Evolutionary conservation across 1,140 invertebrate species (phyloP), one percentile per base, ranked within the genome.

Genomic region (Idris sp.): DNA sequence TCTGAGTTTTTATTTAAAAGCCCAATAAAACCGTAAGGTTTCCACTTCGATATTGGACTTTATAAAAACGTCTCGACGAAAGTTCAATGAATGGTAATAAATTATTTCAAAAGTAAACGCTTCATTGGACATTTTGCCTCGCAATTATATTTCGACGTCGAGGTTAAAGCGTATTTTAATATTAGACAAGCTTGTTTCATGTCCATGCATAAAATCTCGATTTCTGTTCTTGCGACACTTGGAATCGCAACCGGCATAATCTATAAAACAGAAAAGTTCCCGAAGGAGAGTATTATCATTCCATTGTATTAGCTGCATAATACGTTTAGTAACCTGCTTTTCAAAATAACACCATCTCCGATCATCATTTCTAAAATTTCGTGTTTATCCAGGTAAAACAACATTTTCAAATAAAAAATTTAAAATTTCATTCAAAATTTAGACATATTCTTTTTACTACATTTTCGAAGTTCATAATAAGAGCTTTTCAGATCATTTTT

Each of bases 141-240:
- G 16, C 44, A 51, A 51, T 51, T 62, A 49, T 22, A 49, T 19
- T n/a, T 46, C 35, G 11, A 8, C 1, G n/a, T 8, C n/a, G 13
- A 31, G 4, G 4, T n/a, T n/a, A n/a, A 11, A 31, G 4, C 1
- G 10, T 33, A 51, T 18, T 26, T 11, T 43, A 43, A 40, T 16
- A 22, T 36, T 51, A 56, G 48, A 48, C 49, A 41, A 65, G 25
- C 49, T 48, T 48, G 40, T 54, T 46, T 81, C 77, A 35, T 33
- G 49, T 72, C 56, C 62, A 59, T 59, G 56, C 35, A 62, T 46
- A 62, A 62, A 72, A 72, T 72, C 58, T 58, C 43, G 49, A 62
- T 64, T 56, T 40, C 49, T 18, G 33, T n/a, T 31, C 31, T 38
- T 46, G 8, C n/a, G n/a, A n/a, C 31, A 36, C 41, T 28, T 11